A percentile compares a stretch with the other conserved stretches of the same genome.
phyloP scores from a whole-genome alignment of 2,797 vertebrate species.

The Dryobates pubescens region DNA sequence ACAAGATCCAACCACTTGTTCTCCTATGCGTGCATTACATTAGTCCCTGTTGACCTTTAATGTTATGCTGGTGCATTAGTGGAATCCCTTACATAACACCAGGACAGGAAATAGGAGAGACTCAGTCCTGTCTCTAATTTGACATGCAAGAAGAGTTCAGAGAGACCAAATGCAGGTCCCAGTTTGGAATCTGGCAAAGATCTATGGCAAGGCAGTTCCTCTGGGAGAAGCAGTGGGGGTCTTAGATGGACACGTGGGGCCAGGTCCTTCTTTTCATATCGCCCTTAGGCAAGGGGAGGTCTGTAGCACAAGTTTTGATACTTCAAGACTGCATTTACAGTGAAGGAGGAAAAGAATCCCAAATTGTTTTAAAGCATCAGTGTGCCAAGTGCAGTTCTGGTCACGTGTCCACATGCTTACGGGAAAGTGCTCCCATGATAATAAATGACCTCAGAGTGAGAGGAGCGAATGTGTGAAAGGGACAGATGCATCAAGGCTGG shows the following conservation, averaged over 20 bases:
- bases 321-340: not conserved
- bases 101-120: not conserved
- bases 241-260: not conserved
- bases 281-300: not conserved
- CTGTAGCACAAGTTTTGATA: not conserved
- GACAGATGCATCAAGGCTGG: conserved; percentile 43
- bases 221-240: not conserved
- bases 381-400: conserved; percentile 35
- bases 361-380: conserved; percentile 15
- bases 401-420: conserved; percentile 36
- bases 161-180: not conserved
- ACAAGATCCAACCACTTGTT: not conserved
- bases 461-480: conserved; percentile 34
- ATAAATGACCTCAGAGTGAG: conserved; percentile 59
- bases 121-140: conserved; percentile 18
- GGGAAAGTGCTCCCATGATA: conserved; percentile 38
- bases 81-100: conserved; percentile 18
- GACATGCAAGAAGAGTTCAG: not conserved
- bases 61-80: not conserved
- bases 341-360: not conserved
- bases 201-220: not conserved
- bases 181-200: not conserved
- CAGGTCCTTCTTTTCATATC: not conserved
- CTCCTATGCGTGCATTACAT: not conserved
- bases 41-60: not conserved